Percentiles rank a stretch among this genome's conserved stretches.
Evolutionary conservation across 2,797 vertebrate genomes (phyloP).

Genomic region (Aselliscus stoliczkanus): DNA sequence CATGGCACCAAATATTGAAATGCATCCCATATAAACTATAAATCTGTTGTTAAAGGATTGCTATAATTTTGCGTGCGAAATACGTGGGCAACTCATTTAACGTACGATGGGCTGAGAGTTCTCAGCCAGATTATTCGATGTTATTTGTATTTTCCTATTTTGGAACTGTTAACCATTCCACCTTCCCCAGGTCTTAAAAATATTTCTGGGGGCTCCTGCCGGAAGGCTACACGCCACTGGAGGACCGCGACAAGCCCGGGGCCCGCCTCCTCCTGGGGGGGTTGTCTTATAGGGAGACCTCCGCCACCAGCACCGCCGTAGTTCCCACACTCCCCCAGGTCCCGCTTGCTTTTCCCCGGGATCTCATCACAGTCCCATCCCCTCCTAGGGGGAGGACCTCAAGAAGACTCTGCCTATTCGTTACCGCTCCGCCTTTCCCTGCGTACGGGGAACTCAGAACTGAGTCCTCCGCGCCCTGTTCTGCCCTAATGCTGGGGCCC

Average conservation of each 20-base stretch:
- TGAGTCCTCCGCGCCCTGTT: not conserved
- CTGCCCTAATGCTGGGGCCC: not conserved
- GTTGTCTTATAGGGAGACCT: not conserved
- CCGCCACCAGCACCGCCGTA: accelerated
- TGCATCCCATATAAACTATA: not conserved
- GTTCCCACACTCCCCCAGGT: not conserved
- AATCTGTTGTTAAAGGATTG: not conserved
- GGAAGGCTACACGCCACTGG: not conserved
- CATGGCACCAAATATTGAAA: not conserved
- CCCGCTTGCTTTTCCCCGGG: not conserved
- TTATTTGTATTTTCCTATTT: not conserved
- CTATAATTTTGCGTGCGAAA: not conserved
- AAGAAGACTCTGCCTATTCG: not conserved
- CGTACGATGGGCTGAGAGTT: not conserved
- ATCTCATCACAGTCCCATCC: not conserved
- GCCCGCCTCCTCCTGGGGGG: not conserved
- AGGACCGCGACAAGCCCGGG: not conserved
- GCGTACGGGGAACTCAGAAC: not conserved
- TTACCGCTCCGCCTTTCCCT: not conserved
- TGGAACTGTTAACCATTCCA: not conserved
- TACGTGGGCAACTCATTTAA: not conserved
- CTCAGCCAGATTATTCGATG: not conserved
- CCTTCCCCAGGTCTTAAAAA: not conserved
- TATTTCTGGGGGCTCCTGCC: not conserved
- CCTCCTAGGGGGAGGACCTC: not conserved